Percentiles rank a stretch among this genome's conserved stretches.
These are phyloP conservation scores for Tinamus guttatus DNA, from an alignment of 2,113 vertebrate genomes.

Conservation along the genomic window DNA sequence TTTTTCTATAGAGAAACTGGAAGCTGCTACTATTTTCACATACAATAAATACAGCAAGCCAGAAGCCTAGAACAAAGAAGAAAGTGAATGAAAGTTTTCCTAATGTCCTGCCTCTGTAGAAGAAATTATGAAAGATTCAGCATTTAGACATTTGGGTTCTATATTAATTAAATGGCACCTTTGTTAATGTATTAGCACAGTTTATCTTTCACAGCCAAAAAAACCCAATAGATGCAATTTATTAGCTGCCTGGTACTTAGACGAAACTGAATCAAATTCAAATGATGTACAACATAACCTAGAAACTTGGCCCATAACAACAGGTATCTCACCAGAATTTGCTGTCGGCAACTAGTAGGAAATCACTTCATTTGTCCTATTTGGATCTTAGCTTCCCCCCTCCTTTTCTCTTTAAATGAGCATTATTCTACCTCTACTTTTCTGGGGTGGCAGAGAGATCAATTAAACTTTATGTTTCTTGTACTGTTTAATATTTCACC, in stretches of 20 bases:
- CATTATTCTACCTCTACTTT: background rate
- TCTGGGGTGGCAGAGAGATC: no score
- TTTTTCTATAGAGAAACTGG: background rate
- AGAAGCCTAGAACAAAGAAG: background rate
- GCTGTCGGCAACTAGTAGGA: background rate
- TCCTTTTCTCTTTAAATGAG: background rate
- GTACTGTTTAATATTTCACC: background rate
- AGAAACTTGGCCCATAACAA: background rate
- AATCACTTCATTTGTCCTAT: background rate
- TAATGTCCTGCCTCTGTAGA: background rate
- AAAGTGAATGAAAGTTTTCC: background rate
- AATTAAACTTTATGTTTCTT: background rate
- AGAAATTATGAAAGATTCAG: background rate
- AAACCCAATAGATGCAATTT: background rate
- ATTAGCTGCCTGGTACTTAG: background rate
- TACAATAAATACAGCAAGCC: background rate
- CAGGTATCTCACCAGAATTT: background rate
- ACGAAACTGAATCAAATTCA: background rate
- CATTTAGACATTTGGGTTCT: background rate
- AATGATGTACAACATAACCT: background rate
- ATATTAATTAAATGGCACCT: background rate
- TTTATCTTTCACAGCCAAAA: background rate
- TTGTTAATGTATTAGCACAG: background rate
- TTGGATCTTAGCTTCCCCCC: background rate
- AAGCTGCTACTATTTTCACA: background rate